Conservation (phyloP, 2,113 vertebrate genomes). For the Mesocricetus auratus region DNA sequence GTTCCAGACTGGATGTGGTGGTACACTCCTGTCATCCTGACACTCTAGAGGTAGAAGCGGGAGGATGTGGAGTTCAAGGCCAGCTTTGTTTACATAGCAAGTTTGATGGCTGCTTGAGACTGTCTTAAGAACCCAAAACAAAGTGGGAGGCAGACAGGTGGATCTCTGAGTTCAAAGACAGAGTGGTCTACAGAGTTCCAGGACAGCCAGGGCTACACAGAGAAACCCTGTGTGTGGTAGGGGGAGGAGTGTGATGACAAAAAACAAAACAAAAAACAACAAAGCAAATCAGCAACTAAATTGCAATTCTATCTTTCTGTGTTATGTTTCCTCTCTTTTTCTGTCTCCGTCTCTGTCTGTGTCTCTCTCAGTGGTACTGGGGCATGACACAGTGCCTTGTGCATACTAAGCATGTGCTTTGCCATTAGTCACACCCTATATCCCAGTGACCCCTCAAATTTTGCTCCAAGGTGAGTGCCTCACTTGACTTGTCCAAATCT, state of each 20-base stretch:
- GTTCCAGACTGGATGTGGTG: neutral
- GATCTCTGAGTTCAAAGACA: neutral
- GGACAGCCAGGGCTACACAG: neutral
- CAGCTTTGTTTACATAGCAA: neutral
- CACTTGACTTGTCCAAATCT: neutral
- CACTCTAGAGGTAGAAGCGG: neutral
- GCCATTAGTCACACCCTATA: neutral
- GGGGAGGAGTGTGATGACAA: neutral
- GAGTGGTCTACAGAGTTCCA: neutral
- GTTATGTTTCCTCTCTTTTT: neutral
- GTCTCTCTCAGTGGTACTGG: neutral
- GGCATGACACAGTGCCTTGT: neutral
- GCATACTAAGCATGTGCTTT: neutral
- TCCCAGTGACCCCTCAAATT: neutral
- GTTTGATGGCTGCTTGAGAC: neutral
- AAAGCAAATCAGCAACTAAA: neutral
- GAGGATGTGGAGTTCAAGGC: neutral
- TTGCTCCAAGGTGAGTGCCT: neutral
- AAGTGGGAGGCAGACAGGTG: neutral
- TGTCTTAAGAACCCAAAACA: neutral
- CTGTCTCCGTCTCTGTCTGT: neutral
- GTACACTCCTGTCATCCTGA: neutral
- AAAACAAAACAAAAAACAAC: neutral
- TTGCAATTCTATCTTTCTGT: constrained; percentile 13
- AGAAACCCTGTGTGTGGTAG: neutral